Conservation (phyloP, 2,797 vertebrate species). For the Gymnothorax javanicus region DNA sequence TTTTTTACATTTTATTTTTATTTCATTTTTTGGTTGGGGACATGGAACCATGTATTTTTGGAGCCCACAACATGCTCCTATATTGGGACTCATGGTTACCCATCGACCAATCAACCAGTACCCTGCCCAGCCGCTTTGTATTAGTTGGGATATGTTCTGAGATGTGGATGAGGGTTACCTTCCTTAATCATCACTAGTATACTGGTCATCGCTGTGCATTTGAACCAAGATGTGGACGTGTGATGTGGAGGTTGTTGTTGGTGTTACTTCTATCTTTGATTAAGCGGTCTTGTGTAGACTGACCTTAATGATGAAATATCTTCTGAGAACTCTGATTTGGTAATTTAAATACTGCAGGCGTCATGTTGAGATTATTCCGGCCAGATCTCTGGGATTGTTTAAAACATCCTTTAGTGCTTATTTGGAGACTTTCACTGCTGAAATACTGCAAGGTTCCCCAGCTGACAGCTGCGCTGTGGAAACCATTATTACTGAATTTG, state of each 20-base stretch:
- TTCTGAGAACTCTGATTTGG: background rate
- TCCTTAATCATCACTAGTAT: background rate
- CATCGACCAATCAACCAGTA: no score
- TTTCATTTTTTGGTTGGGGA: no score
- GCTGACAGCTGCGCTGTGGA: background rate
- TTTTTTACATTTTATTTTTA: no score
- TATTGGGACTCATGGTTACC: no score
- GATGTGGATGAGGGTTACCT: constrained; percentile 27
- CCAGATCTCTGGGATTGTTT: background rate
- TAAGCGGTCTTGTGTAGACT: background rate
- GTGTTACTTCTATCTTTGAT: background rate
- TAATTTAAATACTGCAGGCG: background rate
- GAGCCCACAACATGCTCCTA: no score
- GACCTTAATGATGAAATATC: background rate
- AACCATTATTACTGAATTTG: background rate
- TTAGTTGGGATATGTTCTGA: background rate
- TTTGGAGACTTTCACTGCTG: background rate
- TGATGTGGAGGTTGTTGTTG: background rate
- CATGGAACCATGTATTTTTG: no score
- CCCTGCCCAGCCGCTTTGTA: no score
- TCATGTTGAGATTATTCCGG: background rate
- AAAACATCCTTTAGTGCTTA: background rate
- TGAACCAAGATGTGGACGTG: background rate
- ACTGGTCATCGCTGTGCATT: background rate
- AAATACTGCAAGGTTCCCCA: background rate